A percentile compares a stretch with the other conserved stretches of the same genome.
phyloP scores from a whole-genome alignment of 2,113 vertebrate genomes.

The Phalacrocorax brasilianus region DNA sequence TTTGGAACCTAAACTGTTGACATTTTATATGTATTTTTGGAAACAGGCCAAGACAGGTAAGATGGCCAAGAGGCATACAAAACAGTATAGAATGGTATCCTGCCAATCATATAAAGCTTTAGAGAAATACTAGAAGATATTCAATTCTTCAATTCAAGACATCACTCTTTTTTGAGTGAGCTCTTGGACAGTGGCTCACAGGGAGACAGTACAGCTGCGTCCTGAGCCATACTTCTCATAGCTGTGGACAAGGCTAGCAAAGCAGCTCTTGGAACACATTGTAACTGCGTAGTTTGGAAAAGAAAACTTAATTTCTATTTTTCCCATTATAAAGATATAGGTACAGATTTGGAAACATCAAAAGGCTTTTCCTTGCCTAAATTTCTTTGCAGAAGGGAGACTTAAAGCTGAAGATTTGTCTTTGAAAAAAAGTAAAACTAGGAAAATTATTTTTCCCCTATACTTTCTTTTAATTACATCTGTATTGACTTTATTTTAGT shows the following conservation, averaged over 20 bases:
- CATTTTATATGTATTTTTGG: not conserved
- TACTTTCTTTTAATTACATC: not conserved
- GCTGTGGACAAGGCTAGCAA: not conserved
- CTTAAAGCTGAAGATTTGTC: not conserved
- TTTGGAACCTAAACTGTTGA: not conserved
- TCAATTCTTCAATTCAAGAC: not conserved
- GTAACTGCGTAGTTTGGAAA: not conserved
- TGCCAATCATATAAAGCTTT: not conserved
- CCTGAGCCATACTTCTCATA: accelerated
- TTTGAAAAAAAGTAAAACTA: not conserved
- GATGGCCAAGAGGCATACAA: not conserved
- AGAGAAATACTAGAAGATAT: not conserved
- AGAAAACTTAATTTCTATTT: not conserved
- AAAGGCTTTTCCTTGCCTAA: not conserved
- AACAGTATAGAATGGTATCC: not conserved
- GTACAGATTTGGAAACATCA: not conserved
- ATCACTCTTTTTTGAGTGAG: not conserved
- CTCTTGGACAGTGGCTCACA: not conserved
- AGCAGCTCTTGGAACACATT: not conserved
- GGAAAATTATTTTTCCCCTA: not conserved
- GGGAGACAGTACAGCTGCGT: not conserved
- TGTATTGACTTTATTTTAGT: not conserved
- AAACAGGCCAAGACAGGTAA: not conserved
- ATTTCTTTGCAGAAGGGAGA: not conserved
- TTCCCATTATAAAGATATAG: not conserved